These are phyloP conservation scores for Paguma larvata DNA, from an alignment of 2,797 vertebrate species.

Conservation along the genomic window DNA sequence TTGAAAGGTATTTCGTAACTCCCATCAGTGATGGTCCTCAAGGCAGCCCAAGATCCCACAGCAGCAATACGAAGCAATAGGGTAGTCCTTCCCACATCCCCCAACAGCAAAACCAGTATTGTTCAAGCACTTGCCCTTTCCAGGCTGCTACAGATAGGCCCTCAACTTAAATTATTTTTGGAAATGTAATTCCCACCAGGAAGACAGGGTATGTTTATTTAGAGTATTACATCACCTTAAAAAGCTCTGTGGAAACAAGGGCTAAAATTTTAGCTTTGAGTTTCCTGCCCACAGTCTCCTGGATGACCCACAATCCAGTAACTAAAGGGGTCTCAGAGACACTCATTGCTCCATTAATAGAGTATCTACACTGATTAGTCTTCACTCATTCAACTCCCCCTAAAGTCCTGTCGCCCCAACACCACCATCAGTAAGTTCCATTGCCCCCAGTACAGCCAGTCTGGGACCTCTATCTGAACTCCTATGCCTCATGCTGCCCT, in stretches of 20 bases:
- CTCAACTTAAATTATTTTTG: constrained; percentile 68
- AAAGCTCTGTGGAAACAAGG: constrained; percentile 48
- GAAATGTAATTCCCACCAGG: constrained; percentile 45
- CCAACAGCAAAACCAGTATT: constrained; percentile 25
- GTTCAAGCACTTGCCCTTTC: neutral
- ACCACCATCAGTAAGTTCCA: constrained; percentile 20
- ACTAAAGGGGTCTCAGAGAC: neutral
- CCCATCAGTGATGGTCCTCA: constrained; percentile 20
- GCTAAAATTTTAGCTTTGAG: constrained; percentile 56
- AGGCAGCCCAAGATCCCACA: neutral
- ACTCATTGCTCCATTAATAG: neutral
- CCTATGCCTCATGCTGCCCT: neutral
- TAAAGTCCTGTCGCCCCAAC: constrained; percentile 14
- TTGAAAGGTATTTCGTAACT: constrained; percentile 51
- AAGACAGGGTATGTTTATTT: constrained; percentile 29
- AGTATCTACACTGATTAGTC: neutral
- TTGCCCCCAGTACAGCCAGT: neutral
- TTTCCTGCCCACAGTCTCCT: constrained; percentile 1
- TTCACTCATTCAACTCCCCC: neutral
- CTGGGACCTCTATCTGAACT: neutral
- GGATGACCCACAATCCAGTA: neutral
- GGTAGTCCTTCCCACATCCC: neutral
- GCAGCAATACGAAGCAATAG: constrained; percentile 16
- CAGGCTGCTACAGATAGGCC: neutral
- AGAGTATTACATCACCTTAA: constrained; percentile 58